These are phyloP conservation scores for Ceyx melanurus DNA, from an alignment of 2,113 vertebrate species.

Conservation along the genomic window DNA sequence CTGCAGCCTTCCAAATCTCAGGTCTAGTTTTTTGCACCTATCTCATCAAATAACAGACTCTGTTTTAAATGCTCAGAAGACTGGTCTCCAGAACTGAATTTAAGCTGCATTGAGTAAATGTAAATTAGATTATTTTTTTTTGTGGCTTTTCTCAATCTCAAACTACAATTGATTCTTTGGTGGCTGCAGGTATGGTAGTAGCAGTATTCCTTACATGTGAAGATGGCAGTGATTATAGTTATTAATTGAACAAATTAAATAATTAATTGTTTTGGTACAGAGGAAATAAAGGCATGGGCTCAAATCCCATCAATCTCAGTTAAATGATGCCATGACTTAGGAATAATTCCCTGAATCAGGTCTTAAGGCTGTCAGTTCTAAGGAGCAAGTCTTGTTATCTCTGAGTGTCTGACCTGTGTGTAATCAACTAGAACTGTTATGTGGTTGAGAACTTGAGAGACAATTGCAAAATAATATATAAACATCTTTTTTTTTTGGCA, in stretches of 20 bases:
- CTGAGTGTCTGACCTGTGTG: background rate
- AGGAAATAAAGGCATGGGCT: background rate
- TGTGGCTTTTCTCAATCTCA: background rate
- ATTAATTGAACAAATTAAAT: background rate
- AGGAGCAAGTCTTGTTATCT: background rate
- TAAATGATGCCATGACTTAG: background rate
- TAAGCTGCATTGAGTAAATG: background rate
- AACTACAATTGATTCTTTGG: background rate
- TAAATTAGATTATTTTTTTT: background rate
- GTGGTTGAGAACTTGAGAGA: background rate
- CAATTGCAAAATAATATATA: background rate
- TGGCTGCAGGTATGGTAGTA: background rate
- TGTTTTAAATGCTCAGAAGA: background rate
- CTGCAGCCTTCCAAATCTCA: background rate
- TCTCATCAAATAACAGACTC: background rate
- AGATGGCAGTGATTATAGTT: background rate
- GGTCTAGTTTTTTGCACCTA: background rate
- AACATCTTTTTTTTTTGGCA: background rate
- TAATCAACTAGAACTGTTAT: background rate
- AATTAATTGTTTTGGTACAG: background rate
- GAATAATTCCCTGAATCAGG: background rate
- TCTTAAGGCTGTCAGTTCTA: background rate
- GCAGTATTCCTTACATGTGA: background rate
- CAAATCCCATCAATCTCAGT: background rate
- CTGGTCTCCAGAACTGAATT: background rate